A percentile compares a stretch with the other conserved stretches of the same genome.
These are phyloP conservation scores for Aplodontia rufa DNA, from an alignment of 2,113 vertebrate species.

Conservation along the genomic window DNA sequence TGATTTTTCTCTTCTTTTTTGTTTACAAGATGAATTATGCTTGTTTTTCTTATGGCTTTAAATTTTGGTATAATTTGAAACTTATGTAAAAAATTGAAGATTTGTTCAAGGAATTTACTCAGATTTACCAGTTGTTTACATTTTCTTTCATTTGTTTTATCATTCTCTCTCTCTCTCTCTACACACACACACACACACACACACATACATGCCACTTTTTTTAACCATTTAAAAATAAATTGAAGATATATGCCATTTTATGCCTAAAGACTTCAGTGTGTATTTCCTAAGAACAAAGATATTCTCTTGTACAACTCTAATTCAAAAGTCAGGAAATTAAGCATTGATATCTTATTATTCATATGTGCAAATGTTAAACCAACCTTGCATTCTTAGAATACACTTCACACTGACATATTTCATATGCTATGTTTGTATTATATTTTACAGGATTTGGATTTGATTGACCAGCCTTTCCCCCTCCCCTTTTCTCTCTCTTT, in stretches of 20 bases:
- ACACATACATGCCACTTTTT: neutral
- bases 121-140: neutral
- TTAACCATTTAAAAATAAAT: neutral
- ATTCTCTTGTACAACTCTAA: neutral
- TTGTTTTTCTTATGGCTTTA: neutral
- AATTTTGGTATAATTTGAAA: neutral
- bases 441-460: neutral
- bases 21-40: neutral
- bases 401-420: neutral
- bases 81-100: neutral
- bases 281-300: neutral
- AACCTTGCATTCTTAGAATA: conserved; percentile 33
- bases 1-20: conserved; percentile 6
- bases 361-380: neutral
- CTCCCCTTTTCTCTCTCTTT: too few relatives aligned
- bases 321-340: neutral
- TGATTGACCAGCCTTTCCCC: neutral
- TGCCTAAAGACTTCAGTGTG: neutral
- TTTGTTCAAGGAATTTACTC: neutral
- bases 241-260: neutral
- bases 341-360: neutral
- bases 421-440: neutral
- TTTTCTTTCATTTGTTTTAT: neutral
- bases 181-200: neutral
- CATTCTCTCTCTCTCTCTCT: neutral